Conservation (phyloP, 2,113 vertebrate species). For the Ammospiza caudacuta region DNA sequence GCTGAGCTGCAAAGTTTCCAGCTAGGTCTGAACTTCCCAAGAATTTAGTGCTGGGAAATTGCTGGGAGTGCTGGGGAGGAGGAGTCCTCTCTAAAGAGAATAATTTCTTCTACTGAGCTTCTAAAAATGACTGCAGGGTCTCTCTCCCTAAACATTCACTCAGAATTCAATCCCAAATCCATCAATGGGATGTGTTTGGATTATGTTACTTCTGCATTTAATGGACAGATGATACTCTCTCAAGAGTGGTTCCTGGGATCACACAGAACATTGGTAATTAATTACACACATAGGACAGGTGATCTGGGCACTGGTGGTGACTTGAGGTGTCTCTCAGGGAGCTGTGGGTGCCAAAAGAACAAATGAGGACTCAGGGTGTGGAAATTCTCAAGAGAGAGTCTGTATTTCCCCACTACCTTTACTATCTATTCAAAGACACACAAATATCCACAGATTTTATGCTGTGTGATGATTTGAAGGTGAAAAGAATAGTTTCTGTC, state of each 20-base stretch:
- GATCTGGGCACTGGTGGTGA: neutral
- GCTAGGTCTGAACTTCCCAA: neutral
- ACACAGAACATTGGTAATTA: neutral
- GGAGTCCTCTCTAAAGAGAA: neutral
- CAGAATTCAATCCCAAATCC: neutral
- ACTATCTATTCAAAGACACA: neutral
- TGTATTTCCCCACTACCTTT: neutral
- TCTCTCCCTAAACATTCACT: neutral
- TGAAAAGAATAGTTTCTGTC: neutral
- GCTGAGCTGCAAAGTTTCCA: neutral
- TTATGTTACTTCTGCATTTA: neutral
- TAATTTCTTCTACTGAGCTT: neutral
- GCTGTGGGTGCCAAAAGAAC: neutral
- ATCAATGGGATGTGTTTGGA: neutral
- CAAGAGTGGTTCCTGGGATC: neutral
- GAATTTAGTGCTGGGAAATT: neutral
- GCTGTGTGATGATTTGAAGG: neutral
- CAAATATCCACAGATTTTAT: neutral
- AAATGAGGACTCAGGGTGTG: neutral
- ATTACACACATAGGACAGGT: neutral
- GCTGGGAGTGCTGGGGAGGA: neutral
- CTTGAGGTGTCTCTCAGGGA: neutral
- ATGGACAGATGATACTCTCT: neutral
- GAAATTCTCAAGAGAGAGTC: neutral
- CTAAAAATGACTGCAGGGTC: neutral